phyloP scores from a whole-genome alignment of 2,113 vertebrate species.

The Turnix velox region DNA sequence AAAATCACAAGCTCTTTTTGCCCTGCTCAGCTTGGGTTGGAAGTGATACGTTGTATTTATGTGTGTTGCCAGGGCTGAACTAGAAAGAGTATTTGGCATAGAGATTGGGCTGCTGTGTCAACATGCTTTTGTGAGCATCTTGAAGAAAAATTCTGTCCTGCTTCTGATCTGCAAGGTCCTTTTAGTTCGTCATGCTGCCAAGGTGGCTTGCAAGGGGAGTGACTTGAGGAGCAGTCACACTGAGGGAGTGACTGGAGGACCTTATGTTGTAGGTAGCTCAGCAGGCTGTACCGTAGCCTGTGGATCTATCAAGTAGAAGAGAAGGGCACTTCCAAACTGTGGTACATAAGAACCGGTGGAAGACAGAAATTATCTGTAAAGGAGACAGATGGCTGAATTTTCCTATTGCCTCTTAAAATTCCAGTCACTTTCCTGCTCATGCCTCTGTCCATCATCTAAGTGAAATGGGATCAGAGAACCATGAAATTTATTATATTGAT shows the following conservation, averaged over 20 bases:
- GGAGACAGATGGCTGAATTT: not conserved
- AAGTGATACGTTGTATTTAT: not conserved
- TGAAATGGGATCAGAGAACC: not conserved
- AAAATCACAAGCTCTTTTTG: not conserved
- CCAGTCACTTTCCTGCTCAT: not conserved
- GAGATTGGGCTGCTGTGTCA: not conserved
- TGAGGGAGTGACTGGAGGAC: rapidly evolving
- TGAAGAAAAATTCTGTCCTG: not conserved
- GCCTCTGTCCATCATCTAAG: not conserved
- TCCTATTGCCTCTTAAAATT: not conserved
- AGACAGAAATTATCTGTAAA: not conserved
- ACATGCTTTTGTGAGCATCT: not conserved
- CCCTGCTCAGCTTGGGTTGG: not conserved
- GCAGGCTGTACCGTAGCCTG: not conserved
- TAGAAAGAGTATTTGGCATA: not conserved
- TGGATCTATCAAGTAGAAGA: not conserved
- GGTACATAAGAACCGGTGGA: not conserved
- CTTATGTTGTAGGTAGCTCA: not conserved
- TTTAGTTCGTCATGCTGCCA: not conserved
- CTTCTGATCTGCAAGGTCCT: not conserved
- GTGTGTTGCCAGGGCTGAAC: not conserved
- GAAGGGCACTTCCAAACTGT: not conserved
- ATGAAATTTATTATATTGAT: slow-evolving; percentile 3
- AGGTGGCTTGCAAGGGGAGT: not conserved
- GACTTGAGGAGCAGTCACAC: too few relatives aligned